Base-by-base conservation (phyloP, 64 coral and sea anemone species). In the Montipora efflorescens region DNA sequence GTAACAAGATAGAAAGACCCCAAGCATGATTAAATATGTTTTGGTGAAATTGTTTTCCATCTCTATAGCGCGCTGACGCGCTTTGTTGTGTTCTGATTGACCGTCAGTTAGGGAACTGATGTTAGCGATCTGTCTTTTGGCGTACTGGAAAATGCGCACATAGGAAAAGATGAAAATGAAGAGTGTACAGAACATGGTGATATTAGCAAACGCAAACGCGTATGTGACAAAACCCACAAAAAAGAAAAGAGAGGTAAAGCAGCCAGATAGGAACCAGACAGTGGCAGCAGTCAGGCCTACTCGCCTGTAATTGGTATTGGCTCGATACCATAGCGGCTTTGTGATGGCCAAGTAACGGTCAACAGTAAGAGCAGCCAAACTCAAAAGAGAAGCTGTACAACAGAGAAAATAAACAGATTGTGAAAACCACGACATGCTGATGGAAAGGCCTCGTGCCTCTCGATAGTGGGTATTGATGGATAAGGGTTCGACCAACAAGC, bases 111-210 rank as follows among this genome's bases (percentile, higher is more conserved):
- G 62, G 5, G 62, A 45, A 45, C 88, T 18, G 13, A 88, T 66
- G 5, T 80, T 53, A n/a, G 91, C 83, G 45, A 91, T 75, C 78
- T 95, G 75, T 4, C 15, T 67, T 77, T 92, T 91, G 3, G 96
- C 75, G 13, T 91, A 82, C n/a, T 82, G 77, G 58, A 99, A 94
- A 74, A 99, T 99, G 19, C 95, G 85, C 48, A 87, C 89, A 58
- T 99, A 99, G 18, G 95, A 93, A 64, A 99, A 99, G 43, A 96
- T 83, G 74, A 96, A 84, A 49, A 99, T 99, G 18, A 88, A 91
- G 8, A 99, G 69, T 2, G 98, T 84, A 28, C 88, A 91, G 76
- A 99, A 96, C 19, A 96, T 74, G 1, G 94, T 90, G 11, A 96
- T 92, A 48, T 99, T 99, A 12, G 91, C 95, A 48, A 99, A 92